These are phyloP conservation scores for Hycleus cichorii DNA, from an alignment of 1,140 invertebrate species.

Conservation along the genomic window DNA sequence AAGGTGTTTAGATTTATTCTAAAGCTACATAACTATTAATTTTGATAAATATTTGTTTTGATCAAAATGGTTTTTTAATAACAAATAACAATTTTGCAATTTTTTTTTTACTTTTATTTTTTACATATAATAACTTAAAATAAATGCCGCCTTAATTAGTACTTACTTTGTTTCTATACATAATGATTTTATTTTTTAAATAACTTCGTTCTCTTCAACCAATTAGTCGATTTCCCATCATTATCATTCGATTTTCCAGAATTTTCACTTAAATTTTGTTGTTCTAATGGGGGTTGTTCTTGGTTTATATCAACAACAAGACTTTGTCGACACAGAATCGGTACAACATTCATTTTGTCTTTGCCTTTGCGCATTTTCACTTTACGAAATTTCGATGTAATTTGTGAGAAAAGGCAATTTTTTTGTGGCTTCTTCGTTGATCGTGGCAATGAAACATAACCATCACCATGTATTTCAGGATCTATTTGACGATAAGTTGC, in stretches of 20 bases:
- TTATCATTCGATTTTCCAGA: background rate
- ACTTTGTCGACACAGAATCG: conserved; percentile 58
- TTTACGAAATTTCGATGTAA: conserved; percentile 57
- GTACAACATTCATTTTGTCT: conserved; percentile 49
- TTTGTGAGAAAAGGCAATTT: conserved; percentile 43
- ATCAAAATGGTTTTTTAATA: too few species aligned
- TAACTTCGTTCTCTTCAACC: background rate
- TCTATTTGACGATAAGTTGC: conserved; percentile 48
- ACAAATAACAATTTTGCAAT: too few species aligned
- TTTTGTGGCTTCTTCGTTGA: conserved; percentile 33
- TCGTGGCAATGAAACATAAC: conserved; percentile 41
- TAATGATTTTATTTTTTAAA: background rate
- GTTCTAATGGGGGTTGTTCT: background rate
- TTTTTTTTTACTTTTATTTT: too few species aligned
- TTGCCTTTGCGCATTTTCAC: conserved; percentile 45
- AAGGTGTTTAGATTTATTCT: too few species aligned
- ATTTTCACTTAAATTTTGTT: background rate
- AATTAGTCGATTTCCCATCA: background rate
- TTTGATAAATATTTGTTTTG: too few species aligned
- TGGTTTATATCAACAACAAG: conserved; percentile 49
- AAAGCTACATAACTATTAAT: too few species aligned
- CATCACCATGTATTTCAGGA: conserved; percentile 31
- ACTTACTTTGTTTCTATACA: background rate
- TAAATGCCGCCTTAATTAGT: background rate
- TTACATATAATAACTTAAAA: too few species aligned